phyloP scores from a whole-genome alignment of 2,797 vertebrate genomes.

The Phalanger gymnotis region DNA sequence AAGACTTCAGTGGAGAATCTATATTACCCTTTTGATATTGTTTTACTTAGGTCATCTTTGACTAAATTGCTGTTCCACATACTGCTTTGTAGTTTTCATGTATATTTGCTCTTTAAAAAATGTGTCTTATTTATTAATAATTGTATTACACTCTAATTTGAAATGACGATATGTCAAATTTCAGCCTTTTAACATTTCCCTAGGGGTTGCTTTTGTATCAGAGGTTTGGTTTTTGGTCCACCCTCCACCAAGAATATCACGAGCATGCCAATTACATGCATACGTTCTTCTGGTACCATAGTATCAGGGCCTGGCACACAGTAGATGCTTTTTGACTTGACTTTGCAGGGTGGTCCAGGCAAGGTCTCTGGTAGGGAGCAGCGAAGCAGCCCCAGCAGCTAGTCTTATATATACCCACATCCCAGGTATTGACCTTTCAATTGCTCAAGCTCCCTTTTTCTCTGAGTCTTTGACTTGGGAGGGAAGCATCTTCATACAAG shows the following conservation, averaged over 20 bases:
- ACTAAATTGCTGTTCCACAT: not conserved
- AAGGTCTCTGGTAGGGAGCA: too few species aligned
- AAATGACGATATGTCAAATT: not conserved
- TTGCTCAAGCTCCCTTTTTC: not conserved
- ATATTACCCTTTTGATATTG: not conserved
- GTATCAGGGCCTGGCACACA: not conserved
- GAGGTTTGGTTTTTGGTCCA: not conserved
- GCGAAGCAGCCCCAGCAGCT: not conserved
- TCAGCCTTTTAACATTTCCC: not conserved
- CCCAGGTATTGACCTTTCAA: not conserved
- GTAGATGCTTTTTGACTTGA: not conserved
- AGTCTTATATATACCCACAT: too few species aligned
- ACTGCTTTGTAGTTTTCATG: too few species aligned
- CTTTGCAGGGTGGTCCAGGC: too few species aligned
- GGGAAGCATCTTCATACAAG: not conserved
- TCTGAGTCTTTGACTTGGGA: too few species aligned
- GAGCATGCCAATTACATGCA: not conserved
- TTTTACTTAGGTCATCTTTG: not conserved
- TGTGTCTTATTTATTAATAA: not conserved
- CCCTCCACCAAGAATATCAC: not conserved
- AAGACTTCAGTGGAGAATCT: too few species aligned
- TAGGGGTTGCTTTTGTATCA: not conserved
- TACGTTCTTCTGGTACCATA: not conserved
- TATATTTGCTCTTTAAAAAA: not conserved
- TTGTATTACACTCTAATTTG: not conserved